phyloP scores from a whole-genome alignment of 2,888 invertebrate genomes.

The Nectonema munidae region DNA sequence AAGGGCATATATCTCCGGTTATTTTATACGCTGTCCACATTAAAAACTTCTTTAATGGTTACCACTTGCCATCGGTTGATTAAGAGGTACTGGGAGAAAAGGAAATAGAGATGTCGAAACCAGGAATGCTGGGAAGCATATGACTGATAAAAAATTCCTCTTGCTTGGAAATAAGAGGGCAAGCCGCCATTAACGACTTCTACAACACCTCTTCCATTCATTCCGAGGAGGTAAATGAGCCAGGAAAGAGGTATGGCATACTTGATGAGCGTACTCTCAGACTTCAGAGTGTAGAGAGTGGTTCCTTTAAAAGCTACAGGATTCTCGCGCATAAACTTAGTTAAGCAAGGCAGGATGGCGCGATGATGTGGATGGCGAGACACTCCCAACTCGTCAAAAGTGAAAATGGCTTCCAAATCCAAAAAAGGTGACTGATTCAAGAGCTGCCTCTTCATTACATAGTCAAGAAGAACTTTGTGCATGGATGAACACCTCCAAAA shows the following conservation, averaged over 20 bases:
- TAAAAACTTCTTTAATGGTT: too few relatives aligned
- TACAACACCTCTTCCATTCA: too few relatives aligned
- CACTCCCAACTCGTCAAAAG: constrained; percentile 70
- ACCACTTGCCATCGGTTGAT: constrained; percentile 38
- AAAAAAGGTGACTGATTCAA: too few relatives aligned
- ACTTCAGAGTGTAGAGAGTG: constrained; percentile 19
- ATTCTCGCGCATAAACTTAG: background rate
- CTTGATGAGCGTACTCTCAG: constrained; percentile 22
- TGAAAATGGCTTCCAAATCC: constrained; percentile 31
- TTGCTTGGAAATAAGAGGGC: constrained; percentile 15
- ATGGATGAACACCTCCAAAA: too few relatives aligned
- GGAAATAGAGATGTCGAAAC: constrained; percentile 54
- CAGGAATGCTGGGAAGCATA: constrained; percentile 51
- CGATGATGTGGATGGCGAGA: constrained; percentile 61
- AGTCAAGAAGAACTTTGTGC: too few relatives aligned
- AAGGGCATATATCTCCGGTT: too few relatives aligned
- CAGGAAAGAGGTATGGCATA: constrained; percentile 18
- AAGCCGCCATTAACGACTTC: constrained; percentile 13
- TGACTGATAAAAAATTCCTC: constrained; percentile 35
- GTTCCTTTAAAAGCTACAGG: too few relatives aligned
- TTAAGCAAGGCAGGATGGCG: background rate
- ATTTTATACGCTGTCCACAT: too few relatives aligned
- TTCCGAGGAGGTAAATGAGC: too few relatives aligned
- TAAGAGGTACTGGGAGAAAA: constrained; percentile 55
- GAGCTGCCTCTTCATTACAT: too few relatives aligned